phyloP scores from a whole-genome alignment of 2,113 vertebrate genomes.

The Athene noctua region DNA sequence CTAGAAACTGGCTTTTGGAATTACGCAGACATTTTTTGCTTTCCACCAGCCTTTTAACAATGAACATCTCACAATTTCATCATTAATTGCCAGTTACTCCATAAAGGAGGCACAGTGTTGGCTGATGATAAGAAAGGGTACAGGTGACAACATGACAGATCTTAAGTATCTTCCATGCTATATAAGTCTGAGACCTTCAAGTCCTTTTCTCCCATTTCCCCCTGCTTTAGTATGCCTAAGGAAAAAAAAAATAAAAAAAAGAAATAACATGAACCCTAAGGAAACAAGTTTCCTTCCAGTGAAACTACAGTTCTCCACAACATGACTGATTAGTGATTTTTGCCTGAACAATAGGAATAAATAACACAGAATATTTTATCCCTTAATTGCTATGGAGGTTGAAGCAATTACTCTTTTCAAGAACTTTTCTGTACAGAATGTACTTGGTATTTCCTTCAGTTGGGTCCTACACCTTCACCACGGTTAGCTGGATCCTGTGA shows the following conservation, averaged over 20 bases:
- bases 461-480: neutral
- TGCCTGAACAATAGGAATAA: neutral
- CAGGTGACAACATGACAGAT: neutral
- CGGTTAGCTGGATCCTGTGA: neutral
- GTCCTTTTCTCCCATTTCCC: neutral
- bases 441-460: neutral
- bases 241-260: fast-evolving
- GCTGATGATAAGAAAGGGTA: neutral
- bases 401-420: neutral
- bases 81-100: neutral
- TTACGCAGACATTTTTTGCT: neutral
- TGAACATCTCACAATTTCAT: neutral
- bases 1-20: neutral
- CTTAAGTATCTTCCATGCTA: neutral
- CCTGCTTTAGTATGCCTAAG: neutral
- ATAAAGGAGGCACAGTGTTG: neutral
- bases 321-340: neutral
- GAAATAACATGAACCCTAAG: neutral
- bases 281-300: neutral
- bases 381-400: neutral
- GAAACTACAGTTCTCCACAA: neutral
- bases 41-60: neutral
- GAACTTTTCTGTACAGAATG: neutral
- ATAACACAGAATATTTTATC: neutral
- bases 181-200: neutral